Evolutionary conservation across 2,113 vertebrate species (phyloP), one percentile per base, ranked within the genome.

Genomic region (Limnothrissa miodon): DNA sequence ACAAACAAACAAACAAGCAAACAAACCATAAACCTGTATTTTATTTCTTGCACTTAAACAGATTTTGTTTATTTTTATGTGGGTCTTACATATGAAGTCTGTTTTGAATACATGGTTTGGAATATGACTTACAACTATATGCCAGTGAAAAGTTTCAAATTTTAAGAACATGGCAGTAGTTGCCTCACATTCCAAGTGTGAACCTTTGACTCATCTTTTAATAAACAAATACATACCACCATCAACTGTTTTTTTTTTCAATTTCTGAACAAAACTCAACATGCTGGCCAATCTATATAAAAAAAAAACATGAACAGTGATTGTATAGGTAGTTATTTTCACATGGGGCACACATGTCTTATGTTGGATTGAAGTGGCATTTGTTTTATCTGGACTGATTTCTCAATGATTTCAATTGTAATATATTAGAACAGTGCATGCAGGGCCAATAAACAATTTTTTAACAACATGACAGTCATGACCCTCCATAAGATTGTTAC

Each of bases 11-110:
- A 62, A 66, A 62, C 4, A 70, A 70, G 36, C 29, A 74, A 74
- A 74, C 66, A 91, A 93, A 93, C 93, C 93, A 92, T 91, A 93
- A 94, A 94, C 92, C 90, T 95, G 93, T 95, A 93, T 94, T 93
- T 94, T 93, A 90, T 94, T 95, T 95, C 91, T 95, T 95, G 95
- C 95, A 95, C 95, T 95, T 95, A 94, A 93, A 92, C 93, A 93
- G 92, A 93, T 94, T 94, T 93, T 94, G 92, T 93, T 95, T 94
- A 94, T 94, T 95, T 94, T 93, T 92, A 94, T 94, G 94, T 94
- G 94, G 93, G 92, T 94, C 91, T 92, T 93, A 92, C 92, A 94
- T 92, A 93, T 94, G 90, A 93, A 93, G 93, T 93, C 91, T 93
- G 93, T 94, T 89, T 94, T 94, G 87, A 92, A 92, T 93, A 92